These are phyloP conservation scores for Centroberyx gerrardi DNA, from an alignment of 2,797 vertebrate species.

Conservation along the genomic window DNA sequence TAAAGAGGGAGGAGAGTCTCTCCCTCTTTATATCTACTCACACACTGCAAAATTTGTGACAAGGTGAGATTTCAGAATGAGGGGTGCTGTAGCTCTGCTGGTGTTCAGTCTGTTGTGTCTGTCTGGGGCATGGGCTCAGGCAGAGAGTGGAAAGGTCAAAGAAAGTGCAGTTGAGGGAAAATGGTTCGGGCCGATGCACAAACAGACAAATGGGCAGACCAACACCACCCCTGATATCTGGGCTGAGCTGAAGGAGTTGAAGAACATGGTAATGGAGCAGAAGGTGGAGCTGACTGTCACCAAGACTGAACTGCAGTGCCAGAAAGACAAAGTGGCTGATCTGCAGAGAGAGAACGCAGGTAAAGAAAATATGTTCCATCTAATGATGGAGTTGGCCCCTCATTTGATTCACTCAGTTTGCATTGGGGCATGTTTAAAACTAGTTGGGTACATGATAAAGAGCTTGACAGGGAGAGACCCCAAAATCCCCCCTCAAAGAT, in stretches of 20 bases:
- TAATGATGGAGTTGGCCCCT: constrained; percentile 10
- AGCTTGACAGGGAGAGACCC: too few species aligned
- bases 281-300: constrained; percentile 42
- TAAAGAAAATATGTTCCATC: not conserved
- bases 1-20: too few species aligned
- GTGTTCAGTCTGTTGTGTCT: not conserved
- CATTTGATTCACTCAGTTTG: too few species aligned
- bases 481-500: too few species aligned
- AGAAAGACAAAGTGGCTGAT: constrained; percentile 27
- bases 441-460: too few species aligned
- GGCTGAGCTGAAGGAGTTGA: constrained; percentile 18
- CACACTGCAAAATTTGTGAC: too few species aligned
- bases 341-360: not conserved
- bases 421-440: too few species aligned
- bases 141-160: constrained; percentile 11
- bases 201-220: constrained; percentile 16
- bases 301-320: constrained; percentile 13
- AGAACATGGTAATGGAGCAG: constrained; percentile 8
- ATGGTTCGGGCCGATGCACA: constrained; percentile 1
- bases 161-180: constrained; percentile 16
- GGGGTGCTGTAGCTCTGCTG: not conserved
- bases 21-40: too few species aligned
- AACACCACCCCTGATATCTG: constrained; percentile 19
- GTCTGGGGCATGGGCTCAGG: not conserved
- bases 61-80: too few species aligned